Conservation (phyloP, 92 coral and sea anemone genomes). For the Epizoanthus scotinus region DNA sequence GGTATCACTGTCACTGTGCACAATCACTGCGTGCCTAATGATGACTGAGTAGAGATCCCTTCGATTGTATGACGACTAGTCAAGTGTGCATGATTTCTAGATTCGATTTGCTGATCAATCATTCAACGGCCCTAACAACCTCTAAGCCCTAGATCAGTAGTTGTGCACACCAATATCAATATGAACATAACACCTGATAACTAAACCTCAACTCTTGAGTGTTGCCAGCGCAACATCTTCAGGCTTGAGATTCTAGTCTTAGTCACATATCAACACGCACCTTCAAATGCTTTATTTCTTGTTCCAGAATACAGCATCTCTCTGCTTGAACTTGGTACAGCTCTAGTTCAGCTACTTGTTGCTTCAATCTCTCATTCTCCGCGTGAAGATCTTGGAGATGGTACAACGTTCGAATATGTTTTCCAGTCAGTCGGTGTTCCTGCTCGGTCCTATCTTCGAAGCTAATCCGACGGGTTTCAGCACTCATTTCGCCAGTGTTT, state of each 20-base stretch:
- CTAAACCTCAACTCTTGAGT: too few relatives aligned
- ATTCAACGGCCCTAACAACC: too few relatives aligned
- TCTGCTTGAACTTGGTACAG: slow-evolving; percentile 69
- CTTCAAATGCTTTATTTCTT: slow-evolving; percentile 68
- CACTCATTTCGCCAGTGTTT: slow-evolving; percentile 12
- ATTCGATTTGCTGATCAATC: too few relatives aligned
- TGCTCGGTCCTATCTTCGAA: slow-evolving; percentile 66
- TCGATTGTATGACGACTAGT: too few relatives aligned
- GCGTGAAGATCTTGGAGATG: slow-evolving; percentile 71
- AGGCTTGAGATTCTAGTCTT: not conserved
- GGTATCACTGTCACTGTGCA: too few relatives aligned
- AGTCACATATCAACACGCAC: slow-evolving; percentile 24
- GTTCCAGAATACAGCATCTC: slow-evolving; percentile 68
- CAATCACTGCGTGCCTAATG: too few relatives aligned
- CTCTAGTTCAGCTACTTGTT: slow-evolving; percentile 80
- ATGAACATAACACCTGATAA: too few relatives aligned
- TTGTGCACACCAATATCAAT: too few relatives aligned
- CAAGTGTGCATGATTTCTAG: too few relatives aligned
- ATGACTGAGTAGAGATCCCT: too few relatives aligned
- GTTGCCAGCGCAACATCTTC: not conserved
- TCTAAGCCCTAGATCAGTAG: too few relatives aligned
- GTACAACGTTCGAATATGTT: slow-evolving; percentile 74
- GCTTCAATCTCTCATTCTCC: slow-evolving; percentile 70
- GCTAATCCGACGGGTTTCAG: slow-evolving; percentile 40
- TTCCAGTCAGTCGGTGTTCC: slow-evolving; percentile 69